A percentile compares a stretch with the other conserved stretches of the same genome.
phyloP scores from a whole-genome alignment of 2,888 invertebrate species.

The Hermodice carunculata region DNA sequence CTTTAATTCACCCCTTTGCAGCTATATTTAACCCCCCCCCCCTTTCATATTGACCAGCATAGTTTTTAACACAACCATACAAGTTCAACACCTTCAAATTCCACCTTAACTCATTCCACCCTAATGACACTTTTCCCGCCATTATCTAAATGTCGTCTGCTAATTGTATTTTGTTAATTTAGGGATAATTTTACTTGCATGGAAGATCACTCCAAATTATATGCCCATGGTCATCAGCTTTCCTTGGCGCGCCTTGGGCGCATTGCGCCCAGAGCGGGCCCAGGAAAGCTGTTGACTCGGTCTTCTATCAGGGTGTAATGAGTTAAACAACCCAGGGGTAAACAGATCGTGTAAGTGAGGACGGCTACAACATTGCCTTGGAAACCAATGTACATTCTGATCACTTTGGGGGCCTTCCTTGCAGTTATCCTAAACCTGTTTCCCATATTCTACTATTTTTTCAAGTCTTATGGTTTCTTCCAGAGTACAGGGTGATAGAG shows the following conservation, averaged over 20 bases:
- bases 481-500: neutral
- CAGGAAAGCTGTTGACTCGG: no score
- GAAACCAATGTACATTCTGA: constrained; percentile 3
- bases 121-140: no score
- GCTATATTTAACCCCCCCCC: neutral
- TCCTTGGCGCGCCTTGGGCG: no score
- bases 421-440: neutral
- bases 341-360: neutral
- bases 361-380: neutral
- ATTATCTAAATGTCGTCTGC: no score
- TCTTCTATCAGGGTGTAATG: no score
- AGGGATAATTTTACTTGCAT: no score
- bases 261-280: no score
- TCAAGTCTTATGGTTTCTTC: neutral
- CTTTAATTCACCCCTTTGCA: constrained; percentile 1
- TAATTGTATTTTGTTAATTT: no score
- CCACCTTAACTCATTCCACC: no score
- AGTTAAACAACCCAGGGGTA: neutral
- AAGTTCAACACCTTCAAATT: no score
- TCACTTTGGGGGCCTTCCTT: neutral
- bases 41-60: neutral
- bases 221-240: no score
- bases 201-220: no score
- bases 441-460: neutral
- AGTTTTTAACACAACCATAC: neutral